Evolutionary conservation across 2,797 vertebrate genomes (phyloP).

Genomic region (Agapornis canus): DNA sequence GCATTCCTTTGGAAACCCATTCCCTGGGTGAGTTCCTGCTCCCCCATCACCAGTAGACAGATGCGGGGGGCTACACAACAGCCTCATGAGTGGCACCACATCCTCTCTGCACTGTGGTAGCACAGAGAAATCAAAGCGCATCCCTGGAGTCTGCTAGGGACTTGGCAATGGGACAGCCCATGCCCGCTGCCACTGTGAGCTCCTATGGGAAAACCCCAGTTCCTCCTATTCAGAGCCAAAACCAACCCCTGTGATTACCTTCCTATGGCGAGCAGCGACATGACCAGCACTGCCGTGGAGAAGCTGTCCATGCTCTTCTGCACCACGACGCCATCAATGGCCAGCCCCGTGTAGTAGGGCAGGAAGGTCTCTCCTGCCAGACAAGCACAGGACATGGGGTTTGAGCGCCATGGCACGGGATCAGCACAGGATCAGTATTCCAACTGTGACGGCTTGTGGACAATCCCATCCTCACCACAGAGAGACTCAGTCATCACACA

Average conservation of each 20-base stretch:
- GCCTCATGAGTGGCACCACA: accelerated
- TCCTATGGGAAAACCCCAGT: not conserved
- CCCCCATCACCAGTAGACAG: not conserved
- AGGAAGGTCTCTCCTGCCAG: conserved; percentile 89
- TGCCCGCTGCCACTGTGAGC: accelerated
- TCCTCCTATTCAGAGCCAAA: not conserved
- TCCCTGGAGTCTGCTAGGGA: not conserved
- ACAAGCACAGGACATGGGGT: not conserved
- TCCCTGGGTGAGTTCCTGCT: not conserved
- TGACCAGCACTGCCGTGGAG: conserved; percentile 78
- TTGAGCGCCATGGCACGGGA: not conserved
- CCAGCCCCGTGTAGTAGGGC: conserved; percentile 89
- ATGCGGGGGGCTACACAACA: accelerated
- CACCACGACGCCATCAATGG: conserved; percentile 90
- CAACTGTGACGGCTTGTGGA: accelerated
- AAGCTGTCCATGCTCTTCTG: conserved; percentile 91
- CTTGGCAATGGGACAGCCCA: accelerated
- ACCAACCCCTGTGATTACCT: conserved; percentile 78
- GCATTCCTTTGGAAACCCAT: accelerated
- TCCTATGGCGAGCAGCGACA: conserved; percentile 82
- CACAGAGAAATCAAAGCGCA: accelerated
- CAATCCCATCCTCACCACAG: not conserved
- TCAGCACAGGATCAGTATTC: not conserved
- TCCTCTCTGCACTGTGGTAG: not conserved
- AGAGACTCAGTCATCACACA: accelerated